Conservation (phyloP, 1,140 invertebrate species). For the roundworm (Caenorhabditis elegans) region WBcel235 BX284605.5:10963501-10964000, state of each 20-base stretch:
- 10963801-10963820: not conserved
- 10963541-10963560: not conserved
- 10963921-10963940: conserved; percentile 7
- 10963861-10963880: not conserved
- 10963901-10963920: not conserved
- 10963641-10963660: not conserved
- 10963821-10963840: not conserved
- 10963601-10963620: not conserved
- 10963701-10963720: not conserved
- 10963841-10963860: not conserved
- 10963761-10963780: not conserved
- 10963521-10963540: not conserved
- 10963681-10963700: not conserved
- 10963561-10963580: not conserved
- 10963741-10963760: not conserved
- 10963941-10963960: not conserved
- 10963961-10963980: not conserved
- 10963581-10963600: not conserved
- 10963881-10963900: not conserved
- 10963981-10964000: not conserved
- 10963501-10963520: not conserved
- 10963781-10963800: conserved; percentile 3
- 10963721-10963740: not conserved
- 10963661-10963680: not conserved
- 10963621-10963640: not conserved